Evolutionary conservation across 2,113 vertebrate species (phyloP), one percentile per base, ranked within the genome.

Genomic region (Ameiurus melas): DNA sequence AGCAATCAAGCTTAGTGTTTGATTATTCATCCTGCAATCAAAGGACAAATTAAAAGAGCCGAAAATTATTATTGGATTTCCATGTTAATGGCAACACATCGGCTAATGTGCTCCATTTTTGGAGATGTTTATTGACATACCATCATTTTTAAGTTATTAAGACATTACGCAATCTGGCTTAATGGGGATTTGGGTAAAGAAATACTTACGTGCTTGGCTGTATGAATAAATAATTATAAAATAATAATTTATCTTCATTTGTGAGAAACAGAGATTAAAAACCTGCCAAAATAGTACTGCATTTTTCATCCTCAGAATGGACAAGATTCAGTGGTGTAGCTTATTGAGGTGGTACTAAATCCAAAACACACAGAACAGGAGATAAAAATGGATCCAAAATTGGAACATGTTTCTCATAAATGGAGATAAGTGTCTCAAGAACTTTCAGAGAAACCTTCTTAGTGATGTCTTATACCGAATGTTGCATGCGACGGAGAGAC

Each of bases 1-100:
- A 84, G 92, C 93, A 92, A 94, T 95, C 93, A 93, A 88, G 91
- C 47, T 90, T 87, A 92, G 85, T 91, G 91, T 90, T 91, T 91
- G 92, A 92, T 87, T 92, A 87, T 86, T 87, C 68, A n/a, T 84
- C 43, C 90, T 68, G 36, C n/a, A 86, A 90, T 86, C 66, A 84
- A 60, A 22, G 25, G 55, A 68, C 43, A 60, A 33, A 79, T 22
- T 43, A 53, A 27, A 5, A 77, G 47, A 57, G 79, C 16, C n/a
- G 43, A 75, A 81, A 83, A 87, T 33, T n/a, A 66, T 90, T 85
- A 85, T 62, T n/a, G 22, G 51, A 22, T 13, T 73, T 58, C 66
- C 47, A 66, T n/a, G 55, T 30, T 39, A 62, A 81, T 43, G 30
- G 51, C 19, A 36, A 17, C 17, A 9, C 43, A 81, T 36, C 6